Evolutionary conservation across 2,113 vertebrate genomes (phyloP), one percentile per base, ranked within the genome.

Genomic region (Saguinus imperator): DNA sequence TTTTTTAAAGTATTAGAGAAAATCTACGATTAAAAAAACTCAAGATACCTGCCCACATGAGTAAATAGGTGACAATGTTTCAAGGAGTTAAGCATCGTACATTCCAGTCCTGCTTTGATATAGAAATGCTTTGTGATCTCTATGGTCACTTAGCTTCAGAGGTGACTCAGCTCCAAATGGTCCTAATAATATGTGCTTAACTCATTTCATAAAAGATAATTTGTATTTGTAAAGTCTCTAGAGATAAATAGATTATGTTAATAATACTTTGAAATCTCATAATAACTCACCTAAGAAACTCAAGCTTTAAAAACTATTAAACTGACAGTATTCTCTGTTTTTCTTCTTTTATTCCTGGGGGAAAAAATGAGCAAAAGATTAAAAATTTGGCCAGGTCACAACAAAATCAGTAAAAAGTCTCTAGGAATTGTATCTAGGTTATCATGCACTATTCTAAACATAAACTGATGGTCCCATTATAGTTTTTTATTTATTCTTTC

Each of bases 151-250:
- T 93, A 84, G 77, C 45, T 27, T 92, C 77, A 80, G 27, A 89
- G 76, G 35, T 84, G 55, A 48, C 84, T 94, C 95, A 92, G 93
- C 95, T 95, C 68, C 75, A 48, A 94, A 87, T 93, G 57, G 6
- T 79, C n/a, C 81, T 97, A 92, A 98, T 97, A 93, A 97, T 66
- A 98, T 70, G 48, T 84, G 73, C 43, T 94, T 93, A 80, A 68
- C 66, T 87, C 81, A 85, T 73, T 92, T 88, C 64, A 88, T 55
- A 80, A 86, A 94, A 95, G 95, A 87, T 89, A 90, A 98, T 96
- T 97, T 77, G 61, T 92, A 93, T 94, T 96, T 97, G 43, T 79
- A 82, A 96, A 87, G 29, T 76, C 94, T 64, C 92, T 94, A 85
- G 85, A 97, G 90, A 97, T 92, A 90, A 25, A 76, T 1, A 93